phyloP scores from a whole-genome alignment of 2,888 invertebrate genomes.

The Herminia tarsipennalis region DNA sequence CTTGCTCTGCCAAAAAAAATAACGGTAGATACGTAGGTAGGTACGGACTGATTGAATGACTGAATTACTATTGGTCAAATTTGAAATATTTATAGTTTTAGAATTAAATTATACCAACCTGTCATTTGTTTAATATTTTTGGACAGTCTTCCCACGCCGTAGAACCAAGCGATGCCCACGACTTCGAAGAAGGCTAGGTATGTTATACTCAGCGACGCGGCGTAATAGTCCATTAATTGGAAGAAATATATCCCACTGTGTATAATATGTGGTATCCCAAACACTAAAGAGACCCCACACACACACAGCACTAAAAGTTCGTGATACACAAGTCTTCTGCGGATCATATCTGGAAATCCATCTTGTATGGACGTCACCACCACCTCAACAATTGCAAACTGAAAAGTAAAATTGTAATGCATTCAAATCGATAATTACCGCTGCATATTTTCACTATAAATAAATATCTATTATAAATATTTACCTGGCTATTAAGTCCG shows the following conservation, averaged over 20 bases:
- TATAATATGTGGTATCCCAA: conserved; percentile 95
- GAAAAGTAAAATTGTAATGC: conserved; percentile 57
- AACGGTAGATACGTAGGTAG: too few relatives aligned
- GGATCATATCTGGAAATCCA: conserved; percentile 95
- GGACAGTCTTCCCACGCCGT: conserved; percentile 92
- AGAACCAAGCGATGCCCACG: conserved; percentile 96
- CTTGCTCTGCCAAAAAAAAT: too few relatives aligned
- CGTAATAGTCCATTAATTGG: conserved; percentile 96
- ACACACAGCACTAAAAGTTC: conserved; percentile 94
- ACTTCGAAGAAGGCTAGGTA: conserved; percentile 97
- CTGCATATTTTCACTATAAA: neutral
- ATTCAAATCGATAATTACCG: neutral
- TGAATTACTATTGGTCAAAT: too few relatives aligned
- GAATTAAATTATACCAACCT: conserved; percentile 83
- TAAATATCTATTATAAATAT: neutral
- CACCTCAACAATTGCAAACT: conserved; percentile 98
- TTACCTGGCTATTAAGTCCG: conserved; percentile 94
- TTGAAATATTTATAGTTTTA: too few relatives aligned
- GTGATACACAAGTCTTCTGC: conserved; percentile 92
- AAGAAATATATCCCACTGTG: conserved; percentile 97
- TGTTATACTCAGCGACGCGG: conserved; percentile 96
- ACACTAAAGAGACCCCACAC: conserved; percentile 92
- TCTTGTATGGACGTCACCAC: conserved; percentile 97
- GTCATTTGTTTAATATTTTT: conserved; percentile 96
- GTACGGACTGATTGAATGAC: too few relatives aligned